Percentiles rank a stretch among this genome's conserved stretches.
phyloP scores from a whole-genome alignment of 2,797 vertebrate species.

The Hybognathus amarus region DNA sequence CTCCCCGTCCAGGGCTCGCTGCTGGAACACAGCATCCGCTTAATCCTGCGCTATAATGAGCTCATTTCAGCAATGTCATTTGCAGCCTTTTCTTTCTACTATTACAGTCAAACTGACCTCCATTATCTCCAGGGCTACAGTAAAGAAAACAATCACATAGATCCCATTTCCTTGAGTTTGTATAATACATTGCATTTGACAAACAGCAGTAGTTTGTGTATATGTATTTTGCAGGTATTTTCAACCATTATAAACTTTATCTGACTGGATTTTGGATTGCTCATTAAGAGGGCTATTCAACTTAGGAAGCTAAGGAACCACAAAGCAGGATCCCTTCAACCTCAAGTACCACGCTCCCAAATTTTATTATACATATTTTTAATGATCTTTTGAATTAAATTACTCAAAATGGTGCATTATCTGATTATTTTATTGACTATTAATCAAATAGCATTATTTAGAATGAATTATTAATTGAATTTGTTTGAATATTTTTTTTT shows the following conservation, averaged over 20 bases:
- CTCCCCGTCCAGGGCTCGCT: constrained; percentile 77
- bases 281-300: not conserved
- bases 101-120: constrained; percentile 74
- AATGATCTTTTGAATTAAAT: too few species aligned
- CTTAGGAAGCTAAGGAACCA: not conserved
- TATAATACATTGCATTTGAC: not conserved
- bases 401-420: not conserved
- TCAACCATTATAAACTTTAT: not conserved
- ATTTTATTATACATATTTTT: not conserved
- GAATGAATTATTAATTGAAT: not conserved
- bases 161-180: constrained; percentile 46
- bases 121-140: constrained; percentile 65
- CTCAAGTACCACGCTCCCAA: not conserved
- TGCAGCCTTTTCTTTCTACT: constrained; percentile 67
- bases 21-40: constrained; percentile 75
- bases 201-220: constrained; percentile 20
- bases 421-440: not conserved
- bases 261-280: not conserved
- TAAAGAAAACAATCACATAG: constrained; percentile 61
- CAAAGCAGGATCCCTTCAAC: constrained; percentile 2
- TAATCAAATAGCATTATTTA: not conserved
- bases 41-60: constrained; percentile 82
- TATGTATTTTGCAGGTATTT: constrained; percentile 28
- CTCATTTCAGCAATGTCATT: constrained; percentile 80
- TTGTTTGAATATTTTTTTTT: not conserved